Conservation (phyloP, 2,113 vertebrate genomes). For the Xenopus tropicalis region UCB_Xtro_10.0 CM004446.2:86226001-86226500, state of each 20-base stretch:
- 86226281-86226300: background rate
- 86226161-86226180: constrained; percentile 53
- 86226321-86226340: background rate
- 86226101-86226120: constrained; percentile 45
- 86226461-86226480: too few species aligned
- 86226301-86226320: constrained; percentile 22
- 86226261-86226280: constrained; percentile 46
- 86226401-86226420: background rate
- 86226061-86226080: constrained; percentile 25
- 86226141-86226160: constrained; percentile 59
- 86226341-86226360: background rate
- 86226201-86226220: constrained; percentile 53
- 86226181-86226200: constrained; percentile 54
- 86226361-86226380: constrained; percentile 1
- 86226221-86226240: constrained; percentile 50
- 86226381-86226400: background rate
- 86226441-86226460: too few species aligned
- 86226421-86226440: background rate
- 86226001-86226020: constrained; percentile 13
- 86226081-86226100: constrained; percentile 50
- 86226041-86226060: constrained; percentile 18
- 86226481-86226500: too few species aligned
- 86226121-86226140: constrained; percentile 43
- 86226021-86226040: constrained; percentile 12
- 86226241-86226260: constrained; percentile 53